Conservation (phyloP, 2,113 vertebrate genomes). For the Crotalus horridus region DNA sequence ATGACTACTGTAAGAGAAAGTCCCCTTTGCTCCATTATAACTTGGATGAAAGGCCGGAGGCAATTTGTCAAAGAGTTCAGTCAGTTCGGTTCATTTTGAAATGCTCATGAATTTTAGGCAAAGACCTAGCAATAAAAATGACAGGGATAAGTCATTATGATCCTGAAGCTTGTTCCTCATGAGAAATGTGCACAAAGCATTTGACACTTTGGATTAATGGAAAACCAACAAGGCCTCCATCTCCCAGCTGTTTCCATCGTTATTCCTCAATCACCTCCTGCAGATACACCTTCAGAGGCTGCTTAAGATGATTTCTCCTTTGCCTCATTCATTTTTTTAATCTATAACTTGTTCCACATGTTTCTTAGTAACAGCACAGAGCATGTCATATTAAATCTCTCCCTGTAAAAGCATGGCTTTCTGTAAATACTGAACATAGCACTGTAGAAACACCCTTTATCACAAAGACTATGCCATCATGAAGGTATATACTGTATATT, state of each 20-base stretch:
- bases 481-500: conserved; percentile 45
- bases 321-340: conserved; percentile 10
- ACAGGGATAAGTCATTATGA: conserved; percentile 65
- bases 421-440: conserved; percentile 39
- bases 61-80: conserved; percentile 59
- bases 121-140: conserved; percentile 59
- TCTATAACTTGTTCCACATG: conserved; percentile 43
- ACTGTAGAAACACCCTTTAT: conserved; percentile 47
- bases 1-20: conserved; percentile 45
- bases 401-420: conserved; percentile 40
- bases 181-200: conserved; percentile 45
- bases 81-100: conserved; percentile 64
- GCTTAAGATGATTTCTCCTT: conserved; percentile 11
- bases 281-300: neutral
- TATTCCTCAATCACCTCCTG: neutral
- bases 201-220: conserved; percentile 34
- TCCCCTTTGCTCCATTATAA: conserved; percentile 55
- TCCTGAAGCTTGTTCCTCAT: conserved; percentile 61
- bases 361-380: conserved; percentile 4
- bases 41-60: conserved; percentile 58
- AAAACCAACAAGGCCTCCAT: conserved; percentile 21
- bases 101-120: conserved; percentile 58
- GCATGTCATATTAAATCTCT: neutral
- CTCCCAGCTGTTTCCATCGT: conserved; percentile 24
- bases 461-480: conserved; percentile 43